Percentiles rank a stretch among this genome's conserved stretches.
phyloP scores from a whole-genome alignment of 1,140 invertebrate genomes.

The Drosophila pectinifera region DNA sequence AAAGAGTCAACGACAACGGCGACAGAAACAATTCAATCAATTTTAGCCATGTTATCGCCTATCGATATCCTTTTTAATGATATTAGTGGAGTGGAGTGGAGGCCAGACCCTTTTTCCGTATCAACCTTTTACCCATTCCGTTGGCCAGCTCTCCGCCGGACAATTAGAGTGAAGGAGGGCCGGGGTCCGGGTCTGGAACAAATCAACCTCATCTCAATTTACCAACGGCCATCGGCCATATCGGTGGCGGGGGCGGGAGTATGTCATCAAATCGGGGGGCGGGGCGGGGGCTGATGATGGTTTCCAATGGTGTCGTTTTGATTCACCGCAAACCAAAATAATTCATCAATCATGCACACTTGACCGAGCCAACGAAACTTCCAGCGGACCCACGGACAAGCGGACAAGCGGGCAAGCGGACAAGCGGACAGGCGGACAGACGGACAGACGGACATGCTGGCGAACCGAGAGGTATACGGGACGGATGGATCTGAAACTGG shows the following conservation, averaged over 20 bases:
- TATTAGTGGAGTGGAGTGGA: conserved; percentile 47
- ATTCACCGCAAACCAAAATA: conserved; percentile 82
- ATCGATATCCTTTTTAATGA: conserved; percentile 82
- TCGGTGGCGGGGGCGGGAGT: conserved; percentile 46
- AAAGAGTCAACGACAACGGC: conserved; percentile 52
- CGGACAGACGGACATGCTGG: neutral
- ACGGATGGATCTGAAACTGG: conserved; percentile 5
- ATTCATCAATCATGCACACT: conserved; percentile 83
- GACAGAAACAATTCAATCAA: conserved; percentile 81
- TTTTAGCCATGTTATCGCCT: conserved; percentile 76
- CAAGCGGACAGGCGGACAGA: neutral
- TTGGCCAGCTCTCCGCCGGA: conserved; percentile 1
- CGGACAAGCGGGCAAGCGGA: neutral
- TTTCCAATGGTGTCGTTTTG: conserved; percentile 76
- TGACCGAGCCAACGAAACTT: conserved; percentile 50
- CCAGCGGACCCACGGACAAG: neutral
- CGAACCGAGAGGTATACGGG: neutral
- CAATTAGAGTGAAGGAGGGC: conserved; percentile 34
- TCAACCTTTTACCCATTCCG: conserved; percentile 26
- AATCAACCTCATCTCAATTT: conserved; percentile 69
- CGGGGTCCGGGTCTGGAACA: conserved; percentile 30
- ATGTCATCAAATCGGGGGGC: conserved; percentile 68
- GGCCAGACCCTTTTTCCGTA: conserved; percentile 74
- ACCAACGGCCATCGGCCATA: conserved; percentile 20
- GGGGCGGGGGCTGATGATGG: conserved; percentile 23